Base-by-base conservation (phyloP, 1,140 invertebrate species). In the Tetramorium simillimum region DNA sequence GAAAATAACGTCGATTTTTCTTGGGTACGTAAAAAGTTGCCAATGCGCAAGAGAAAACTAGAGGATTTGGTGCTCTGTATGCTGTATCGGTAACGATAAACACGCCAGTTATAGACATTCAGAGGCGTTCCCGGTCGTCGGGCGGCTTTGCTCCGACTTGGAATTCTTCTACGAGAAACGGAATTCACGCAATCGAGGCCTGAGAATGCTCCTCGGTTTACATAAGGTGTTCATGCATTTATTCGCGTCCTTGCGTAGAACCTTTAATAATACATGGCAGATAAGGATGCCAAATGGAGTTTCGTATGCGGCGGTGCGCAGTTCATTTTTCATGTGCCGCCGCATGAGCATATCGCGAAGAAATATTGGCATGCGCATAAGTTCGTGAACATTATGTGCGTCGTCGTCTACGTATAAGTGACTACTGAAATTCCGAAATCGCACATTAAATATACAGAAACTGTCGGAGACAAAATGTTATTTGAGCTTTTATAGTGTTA, bases 181-280 rank as follows among this genome's bases (percentile, higher is more conserved):
- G 21, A 73, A 69, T 70, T 88, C 86, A 73, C 72, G 56, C 88
- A 88, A 88, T 88, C 88, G 86, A 67, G 70, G 56, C 16, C 40
- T 16, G 43, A 56, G 9, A 60, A 73, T 58, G 70, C 72, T 53
- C 46, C 43, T 46, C 73, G 60, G 58, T 51, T 89, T 67, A 70
- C 87, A 88, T 88, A 70, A 89, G 70, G 53, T 85, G 84, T 89
- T 89, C 87, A 89, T 89, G 87, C 87, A 88, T 88, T 78, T 88
- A 88, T 80, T 76, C 86, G 60, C 51, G 33, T 77, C 60, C 33
- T 49, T 75, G 65, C 76, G 88, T 76, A 56, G 46, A 84, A 88
- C 33, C 73, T 88, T 89, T 89, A 88, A 89, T 88, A 80, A 88
- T 88, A 88, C 72, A 89, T 86, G 65, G 62, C 73, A 88, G 73